Percentiles rank a stretch among this genome's conserved stretches.
Conservation (phyloP, 2,888 invertebrate species). For the Formica aserva region DNA sequence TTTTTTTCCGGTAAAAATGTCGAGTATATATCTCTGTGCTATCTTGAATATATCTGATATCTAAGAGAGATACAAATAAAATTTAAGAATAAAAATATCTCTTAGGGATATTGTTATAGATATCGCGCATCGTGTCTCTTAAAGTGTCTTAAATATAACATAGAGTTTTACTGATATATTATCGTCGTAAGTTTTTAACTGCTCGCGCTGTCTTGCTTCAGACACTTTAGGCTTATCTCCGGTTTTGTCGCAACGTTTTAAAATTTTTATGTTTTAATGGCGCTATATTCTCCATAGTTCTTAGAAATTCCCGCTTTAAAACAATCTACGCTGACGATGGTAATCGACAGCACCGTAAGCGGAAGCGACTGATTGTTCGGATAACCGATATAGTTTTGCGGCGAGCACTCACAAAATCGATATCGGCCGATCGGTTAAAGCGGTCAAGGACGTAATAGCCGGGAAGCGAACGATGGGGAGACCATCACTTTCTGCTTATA, state of each 20-base stretch:
- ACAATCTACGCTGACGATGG: neutral
- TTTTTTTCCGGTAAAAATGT: neutral
- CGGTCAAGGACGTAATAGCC: constrained; percentile 49
- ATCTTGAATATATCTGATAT: neutral
- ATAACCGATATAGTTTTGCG: constrained; percentile 38
- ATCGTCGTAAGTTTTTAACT: neutral
- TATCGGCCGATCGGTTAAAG: constrained; percentile 47
- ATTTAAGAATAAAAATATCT: neutral
- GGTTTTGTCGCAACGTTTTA: neutral
- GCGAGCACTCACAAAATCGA: constrained; percentile 32
- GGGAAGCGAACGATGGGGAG: constrained; percentile 24
- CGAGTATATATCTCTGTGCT: neutral
- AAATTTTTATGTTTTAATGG: neutral
- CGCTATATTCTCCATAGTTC: neutral
- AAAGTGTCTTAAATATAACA: neutral
- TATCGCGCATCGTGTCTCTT: neutral
- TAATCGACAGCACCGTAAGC: constrained; percentile 16
- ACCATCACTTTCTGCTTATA: constrained; percentile 22
- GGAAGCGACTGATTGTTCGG: constrained; percentile 40
- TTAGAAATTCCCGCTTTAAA: constrained; percentile 19
- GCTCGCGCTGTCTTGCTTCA: neutral
- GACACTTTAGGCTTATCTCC: constrained; percentile 7
- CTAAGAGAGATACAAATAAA: neutral
- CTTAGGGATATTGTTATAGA: neutral
- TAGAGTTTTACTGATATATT: neutral